Evolutionary conservation across 2,888 invertebrate genomes (phyloP).

Genomic region (Eledona agricola): DNA sequence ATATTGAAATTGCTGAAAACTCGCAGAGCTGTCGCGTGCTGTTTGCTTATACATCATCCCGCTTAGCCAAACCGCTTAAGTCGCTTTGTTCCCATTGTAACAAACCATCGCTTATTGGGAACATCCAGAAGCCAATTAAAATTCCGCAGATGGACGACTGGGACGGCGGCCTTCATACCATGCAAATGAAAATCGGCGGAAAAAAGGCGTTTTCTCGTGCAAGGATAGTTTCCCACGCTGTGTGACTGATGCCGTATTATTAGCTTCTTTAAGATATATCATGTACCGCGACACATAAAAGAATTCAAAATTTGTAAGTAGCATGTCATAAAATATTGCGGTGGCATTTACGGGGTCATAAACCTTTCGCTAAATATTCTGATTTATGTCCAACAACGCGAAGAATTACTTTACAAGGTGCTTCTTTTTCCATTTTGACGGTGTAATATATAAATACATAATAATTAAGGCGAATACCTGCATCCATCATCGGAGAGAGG

Average conservation of each 20-base stretch:
- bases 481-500: too few relatives aligned
- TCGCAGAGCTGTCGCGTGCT: conserved; percentile 29
- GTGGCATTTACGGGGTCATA: conserved; percentile 15
- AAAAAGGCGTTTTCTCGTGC: conserved; percentile 15
- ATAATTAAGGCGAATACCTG: too few relatives aligned
- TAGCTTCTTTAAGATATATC: conserved; percentile 14
- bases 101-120: conserved; percentile 8
- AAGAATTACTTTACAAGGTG: too few relatives aligned
- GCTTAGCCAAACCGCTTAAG: conserved; percentile 5
- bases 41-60: conserved; percentile 26
- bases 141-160: conserved; percentile 39
- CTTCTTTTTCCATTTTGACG: too few relatives aligned
- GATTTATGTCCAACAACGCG: conserved; percentile 18
- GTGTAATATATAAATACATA: too few relatives aligned
- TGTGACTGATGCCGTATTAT: conserved; percentile 12
- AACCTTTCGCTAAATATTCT: conserved; percentile 23
- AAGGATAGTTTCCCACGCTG: too few relatives aligned
- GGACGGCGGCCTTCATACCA: conserved; percentile 30
- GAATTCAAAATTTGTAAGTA: conserved; percentile 19
- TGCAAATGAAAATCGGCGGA: conserved; percentile 26
- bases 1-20: conserved; percentile 34
- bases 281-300: conserved; percentile 10
- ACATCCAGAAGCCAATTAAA: conserved; percentile 42
- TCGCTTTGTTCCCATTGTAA: conserved; percentile 7
- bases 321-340: conserved; percentile 19